These are phyloP conservation scores for Phalacrocorax aristotelis DNA, from an alignment of 2,113 vertebrate genomes.

Conservation along the genomic window DNA sequence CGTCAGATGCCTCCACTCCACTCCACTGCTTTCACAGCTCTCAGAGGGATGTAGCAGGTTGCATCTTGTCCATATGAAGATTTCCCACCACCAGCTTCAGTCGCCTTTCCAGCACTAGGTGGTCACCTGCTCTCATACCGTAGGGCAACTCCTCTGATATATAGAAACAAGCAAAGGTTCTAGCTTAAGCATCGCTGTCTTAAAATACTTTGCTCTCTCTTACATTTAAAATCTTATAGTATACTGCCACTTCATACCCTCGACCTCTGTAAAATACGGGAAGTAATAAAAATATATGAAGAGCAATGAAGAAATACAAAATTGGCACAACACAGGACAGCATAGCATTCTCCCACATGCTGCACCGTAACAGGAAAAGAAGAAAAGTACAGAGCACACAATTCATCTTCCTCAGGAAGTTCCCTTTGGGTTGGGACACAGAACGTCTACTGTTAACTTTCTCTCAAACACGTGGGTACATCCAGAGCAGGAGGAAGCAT, in stretches of 20 bases:
- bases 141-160: neutral
- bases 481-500: neutral
- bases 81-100: neutral
- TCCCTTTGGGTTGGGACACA: neutral
- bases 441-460: neutral
- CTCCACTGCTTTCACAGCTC: neutral
- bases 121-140: neutral
- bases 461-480: neutral
- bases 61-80: neutral
- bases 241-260: neutral
- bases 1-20: neutral
- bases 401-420: neutral
- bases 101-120: neutral
- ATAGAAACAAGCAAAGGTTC: neutral
- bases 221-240: neutral
- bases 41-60: neutral
- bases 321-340: neutral
- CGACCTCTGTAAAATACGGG: neutral
- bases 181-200: neutral
- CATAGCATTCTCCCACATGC: neutral
- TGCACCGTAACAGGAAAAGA: neutral
- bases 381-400: neutral
- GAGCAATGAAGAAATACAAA: neutral
- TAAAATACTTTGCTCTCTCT: neutral
- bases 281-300: neutral